A percentile compares a stretch with the other conserved stretches of the same genome.
Conservation (phyloP, 2,113 vertebrate genomes). For the Zosterops hypoxanthus region DNA sequence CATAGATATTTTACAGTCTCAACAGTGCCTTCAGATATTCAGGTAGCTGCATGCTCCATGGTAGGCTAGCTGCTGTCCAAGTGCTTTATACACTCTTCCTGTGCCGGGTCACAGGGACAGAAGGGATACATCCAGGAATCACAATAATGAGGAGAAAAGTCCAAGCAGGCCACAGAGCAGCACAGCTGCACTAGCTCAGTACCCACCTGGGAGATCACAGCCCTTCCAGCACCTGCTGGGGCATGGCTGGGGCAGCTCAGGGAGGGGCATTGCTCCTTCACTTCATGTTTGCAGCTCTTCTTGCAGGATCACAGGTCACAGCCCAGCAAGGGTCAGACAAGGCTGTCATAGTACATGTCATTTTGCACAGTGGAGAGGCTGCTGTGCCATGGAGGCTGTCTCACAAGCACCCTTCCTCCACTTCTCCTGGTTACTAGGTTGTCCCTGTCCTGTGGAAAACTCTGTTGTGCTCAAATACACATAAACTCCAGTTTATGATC, state of each 20-base stretch:
- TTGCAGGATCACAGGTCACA: neutral
- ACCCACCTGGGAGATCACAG: neutral
- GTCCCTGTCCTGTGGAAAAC: neutral
- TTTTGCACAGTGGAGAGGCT: neutral
- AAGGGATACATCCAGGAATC: neutral
- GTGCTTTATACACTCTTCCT: neutral
- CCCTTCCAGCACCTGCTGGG: neutral
- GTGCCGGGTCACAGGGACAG: neutral
- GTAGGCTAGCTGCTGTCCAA: neutral
- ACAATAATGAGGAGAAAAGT: neutral
- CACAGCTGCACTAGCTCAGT: neutral
- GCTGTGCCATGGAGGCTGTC: neutral
- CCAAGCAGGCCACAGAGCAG: neutral
- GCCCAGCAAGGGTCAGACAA: neutral
- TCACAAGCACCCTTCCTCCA: neutral
- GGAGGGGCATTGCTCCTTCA: neutral
- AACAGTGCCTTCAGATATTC: constrained; percentile 4
- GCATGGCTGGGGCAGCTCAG: neutral
- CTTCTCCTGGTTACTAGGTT: neutral
- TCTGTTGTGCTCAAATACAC: neutral
- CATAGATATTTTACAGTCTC: constrained; percentile 41
- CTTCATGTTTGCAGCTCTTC: neutral
- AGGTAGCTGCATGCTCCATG: neutral
- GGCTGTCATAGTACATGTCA: neutral
- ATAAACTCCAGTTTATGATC: neutral